Percentiles rank a stretch among this genome's conserved stretches.
Evolutionary conservation across 2,797 vertebrate species (phyloP).

Genomic region (Lemur catta): DNA sequence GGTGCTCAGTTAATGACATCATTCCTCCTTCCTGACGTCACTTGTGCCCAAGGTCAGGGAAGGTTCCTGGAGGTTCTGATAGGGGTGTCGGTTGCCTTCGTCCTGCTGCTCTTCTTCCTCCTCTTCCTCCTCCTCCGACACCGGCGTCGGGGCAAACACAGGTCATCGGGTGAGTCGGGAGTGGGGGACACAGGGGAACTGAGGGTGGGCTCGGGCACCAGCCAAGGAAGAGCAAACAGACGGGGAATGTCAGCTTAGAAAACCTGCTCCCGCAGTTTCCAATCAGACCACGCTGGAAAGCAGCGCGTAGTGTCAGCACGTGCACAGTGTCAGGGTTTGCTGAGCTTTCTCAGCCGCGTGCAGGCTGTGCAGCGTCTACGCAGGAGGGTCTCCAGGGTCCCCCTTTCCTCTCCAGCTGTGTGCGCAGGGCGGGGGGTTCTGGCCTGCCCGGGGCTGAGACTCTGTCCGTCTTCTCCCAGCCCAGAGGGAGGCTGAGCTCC

Average conservation of each 20-base stretch:
- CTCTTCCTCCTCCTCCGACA: not conserved
- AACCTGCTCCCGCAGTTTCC: not conserved
- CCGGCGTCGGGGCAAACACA: rapidly evolving
- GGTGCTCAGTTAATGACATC: not conserved
- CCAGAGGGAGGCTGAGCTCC: not conserved
- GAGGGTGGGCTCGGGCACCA: not conserved
- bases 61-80: not conserved
- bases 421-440: not conserved
- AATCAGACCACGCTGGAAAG: no score
- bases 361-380: no score
- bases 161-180: not conserved
- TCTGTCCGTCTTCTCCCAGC: not conserved
- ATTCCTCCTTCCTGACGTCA: not conserved
- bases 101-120: not conserved
- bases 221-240: not conserved
- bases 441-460: rapidly evolving
- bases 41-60: not conserved
- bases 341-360: rapidly evolving
- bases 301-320: rapidly evolving
- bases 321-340: no score
- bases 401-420: not conserved
- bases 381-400: rapidly evolving
- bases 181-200: rapidly evolving
- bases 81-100: rapidly evolving
- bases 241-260: not conserved